Percentiles rank a stretch among this genome's conserved stretches.
These are phyloP conservation scores for Scaeva pyrastri DNA, from an alignment of 2,888 invertebrate genomes.

Conservation along the genomic window DNA sequence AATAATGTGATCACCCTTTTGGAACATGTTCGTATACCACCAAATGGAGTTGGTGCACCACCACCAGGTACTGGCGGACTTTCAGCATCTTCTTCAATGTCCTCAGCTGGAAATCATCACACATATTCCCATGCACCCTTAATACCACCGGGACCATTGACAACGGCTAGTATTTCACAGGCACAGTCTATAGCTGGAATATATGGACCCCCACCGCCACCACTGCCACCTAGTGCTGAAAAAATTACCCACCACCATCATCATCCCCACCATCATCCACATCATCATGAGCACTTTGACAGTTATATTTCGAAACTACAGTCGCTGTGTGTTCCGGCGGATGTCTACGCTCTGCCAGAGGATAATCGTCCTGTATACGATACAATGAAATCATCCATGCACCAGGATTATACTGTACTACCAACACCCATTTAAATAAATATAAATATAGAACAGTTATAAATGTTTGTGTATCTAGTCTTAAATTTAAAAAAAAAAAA, in stretches of 20 bases:
- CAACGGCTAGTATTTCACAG: slow-evolving; percentile 76
- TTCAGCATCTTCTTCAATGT: slow-evolving; percentile 58
- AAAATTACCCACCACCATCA: slow-evolving; percentile 79
- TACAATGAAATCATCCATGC: slow-evolving; percentile 94
- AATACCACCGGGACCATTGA: slow-evolving; percentile 77
- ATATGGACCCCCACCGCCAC: slow-evolving; percentile 69
- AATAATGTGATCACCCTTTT: slow-evolving; percentile 96
- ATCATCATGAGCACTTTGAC: slow-evolving; percentile 95
- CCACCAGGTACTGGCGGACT: slow-evolving; percentile 50
- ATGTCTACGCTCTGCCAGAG: slow-evolving; percentile 91
- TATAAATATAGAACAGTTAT: background rate
- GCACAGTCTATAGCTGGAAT: slow-evolving; percentile 61
- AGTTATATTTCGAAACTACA: slow-evolving; percentile 96
- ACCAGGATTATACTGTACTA: slow-evolving; percentile 94
- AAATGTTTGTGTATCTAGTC: background rate
- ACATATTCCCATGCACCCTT: slow-evolving; percentile 77
- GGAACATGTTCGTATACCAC: slow-evolving; percentile 95
- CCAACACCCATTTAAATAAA: slow-evolving; percentile 92
- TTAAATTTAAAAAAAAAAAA: slow-evolving; percentile 43
- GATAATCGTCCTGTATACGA: slow-evolving; percentile 95
- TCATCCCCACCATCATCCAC: slow-evolving; percentile 85
- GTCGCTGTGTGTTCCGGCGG: slow-evolving; percentile 92
- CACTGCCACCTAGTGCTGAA: slow-evolving; percentile 67
- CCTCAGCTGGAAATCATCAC: slow-evolving; percentile 63
- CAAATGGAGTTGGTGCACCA: slow-evolving; percentile 84